Percentiles rank a stretch among this genome's conserved stretches.
Evolutionary conservation across 1,140 invertebrate species (phyloP).

Genomic region (Anastrepha ludens): DNA sequence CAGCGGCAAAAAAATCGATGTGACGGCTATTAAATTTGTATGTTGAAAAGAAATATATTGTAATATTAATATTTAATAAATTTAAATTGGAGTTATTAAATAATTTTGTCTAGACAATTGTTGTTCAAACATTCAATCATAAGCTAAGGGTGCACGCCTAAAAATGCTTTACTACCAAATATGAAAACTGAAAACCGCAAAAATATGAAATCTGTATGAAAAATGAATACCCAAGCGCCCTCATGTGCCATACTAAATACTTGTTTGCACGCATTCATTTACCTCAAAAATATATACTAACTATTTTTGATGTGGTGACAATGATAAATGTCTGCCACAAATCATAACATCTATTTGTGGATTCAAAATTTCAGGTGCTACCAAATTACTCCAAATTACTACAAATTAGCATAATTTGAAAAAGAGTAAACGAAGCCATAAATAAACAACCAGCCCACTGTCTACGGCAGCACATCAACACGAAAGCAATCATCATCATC

Average conservation of each 20-base stretch:
- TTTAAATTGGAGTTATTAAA: no score
- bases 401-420: constrained; percentile 38
- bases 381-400: constrained; percentile 11
- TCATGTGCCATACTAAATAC: background rate
- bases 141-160: no score
- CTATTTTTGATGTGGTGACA: background rate
- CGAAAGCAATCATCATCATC: background rate
- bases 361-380: background rate
- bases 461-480: constrained; percentile 21
- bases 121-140: no score
- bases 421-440: constrained; percentile 38
- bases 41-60: no score
- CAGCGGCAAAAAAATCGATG: no score
- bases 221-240: no score
- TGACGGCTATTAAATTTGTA: no score
- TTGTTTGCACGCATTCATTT: background rate
- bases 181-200: no score
- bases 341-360: constrained; percentile 7
- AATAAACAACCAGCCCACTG: constrained; percentile 12
- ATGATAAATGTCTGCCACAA: background rate
- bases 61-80: no score
- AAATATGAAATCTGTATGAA: no score
- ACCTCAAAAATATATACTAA: background rate
- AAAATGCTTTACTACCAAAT: no score
- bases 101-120: no score